These are phyloP conservation scores for Chymomyza caudatula DNA, from an alignment of 2,888 invertebrate species.

Conservation along the genomic window DNA sequence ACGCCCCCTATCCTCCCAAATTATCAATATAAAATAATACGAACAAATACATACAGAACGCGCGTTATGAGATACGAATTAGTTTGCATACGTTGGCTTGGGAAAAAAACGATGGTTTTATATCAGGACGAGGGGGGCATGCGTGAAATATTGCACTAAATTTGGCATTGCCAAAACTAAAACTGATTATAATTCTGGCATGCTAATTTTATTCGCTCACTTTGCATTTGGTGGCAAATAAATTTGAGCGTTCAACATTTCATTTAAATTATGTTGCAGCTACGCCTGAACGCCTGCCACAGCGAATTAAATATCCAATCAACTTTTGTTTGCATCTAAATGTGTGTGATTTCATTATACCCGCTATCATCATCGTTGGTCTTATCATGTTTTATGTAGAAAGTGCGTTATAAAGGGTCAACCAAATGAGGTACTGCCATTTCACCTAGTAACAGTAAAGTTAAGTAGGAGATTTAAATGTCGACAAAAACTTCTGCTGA, in stretches of 20 bases:
- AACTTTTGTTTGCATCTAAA: conserved; percentile 8
- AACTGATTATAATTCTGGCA: conserved; percentile 31
- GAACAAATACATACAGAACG: conserved; percentile 46
- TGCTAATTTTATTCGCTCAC: conserved; percentile 18
- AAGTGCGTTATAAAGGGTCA: neutral
- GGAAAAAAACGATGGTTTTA: conserved; percentile 7
- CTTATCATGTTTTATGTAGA: neutral
- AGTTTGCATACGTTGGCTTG: conserved; percentile 31
- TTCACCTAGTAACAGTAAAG: neutral
- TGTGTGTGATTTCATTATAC: neutral
- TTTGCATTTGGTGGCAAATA: conserved; percentile 42
- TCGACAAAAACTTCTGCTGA: neutral
- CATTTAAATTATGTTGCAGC: conserved; percentile 56
- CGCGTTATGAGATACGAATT: conserved; percentile 44
- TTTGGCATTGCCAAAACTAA: conserved; percentile 11
- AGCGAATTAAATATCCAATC: conserved; percentile 48
- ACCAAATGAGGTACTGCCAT: neutral
- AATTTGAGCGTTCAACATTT: conserved; percentile 37
- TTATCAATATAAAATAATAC: conserved; percentile 60
- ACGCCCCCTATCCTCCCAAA: neutral
- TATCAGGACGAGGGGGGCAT: conserved; percentile 13
- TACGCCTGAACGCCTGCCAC: conserved; percentile 1
- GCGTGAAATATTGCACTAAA: conserved; percentile 1
- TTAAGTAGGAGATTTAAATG: neutral
- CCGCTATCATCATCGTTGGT: neutral